phyloP scores from a whole-genome alignment of 2,888 invertebrate genomes.

The Morpho deidamia region DNA sequence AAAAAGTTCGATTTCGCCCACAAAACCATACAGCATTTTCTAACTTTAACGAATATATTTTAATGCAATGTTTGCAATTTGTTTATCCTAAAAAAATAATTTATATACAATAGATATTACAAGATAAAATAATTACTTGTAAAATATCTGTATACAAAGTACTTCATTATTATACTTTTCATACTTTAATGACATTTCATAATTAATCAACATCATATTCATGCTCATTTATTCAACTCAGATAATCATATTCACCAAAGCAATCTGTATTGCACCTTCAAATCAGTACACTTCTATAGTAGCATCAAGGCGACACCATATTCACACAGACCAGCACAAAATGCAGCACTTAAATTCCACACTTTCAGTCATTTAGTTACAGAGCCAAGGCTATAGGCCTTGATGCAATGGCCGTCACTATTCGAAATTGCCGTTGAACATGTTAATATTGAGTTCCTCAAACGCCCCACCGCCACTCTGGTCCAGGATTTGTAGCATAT shows the following conservation, averaged over 20 bases:
- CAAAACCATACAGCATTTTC: neutral
- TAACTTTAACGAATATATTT: neutral
- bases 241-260: neutral
- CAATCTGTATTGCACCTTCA: neutral
- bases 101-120: constrained; percentile 28
- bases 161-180: constrained; percentile 16
- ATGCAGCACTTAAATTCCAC: constrained; percentile 1
- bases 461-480: constrained; percentile 90
- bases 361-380: neutral
- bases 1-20: neutral
- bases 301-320: constrained; percentile 1
- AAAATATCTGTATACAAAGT: constrained; percentile 29
- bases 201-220: neutral
- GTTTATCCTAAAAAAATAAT: constrained; percentile 26
- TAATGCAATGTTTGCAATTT: constrained; percentile 7
- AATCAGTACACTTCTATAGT: neutral
- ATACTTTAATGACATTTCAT: constrained; percentile 1
- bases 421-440: constrained; percentile 87
- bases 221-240: neutral
- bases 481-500: constrained; percentile 95
- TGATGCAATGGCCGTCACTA: constrained; percentile 30
- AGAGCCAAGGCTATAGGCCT: neutral
- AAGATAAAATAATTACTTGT: constrained; percentile 19
- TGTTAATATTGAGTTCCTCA: constrained; percentile 92
- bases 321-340: neutral